phyloP scores from a whole-genome alignment of 2,113 vertebrate genomes.

The Furnarius figulus region DNA sequence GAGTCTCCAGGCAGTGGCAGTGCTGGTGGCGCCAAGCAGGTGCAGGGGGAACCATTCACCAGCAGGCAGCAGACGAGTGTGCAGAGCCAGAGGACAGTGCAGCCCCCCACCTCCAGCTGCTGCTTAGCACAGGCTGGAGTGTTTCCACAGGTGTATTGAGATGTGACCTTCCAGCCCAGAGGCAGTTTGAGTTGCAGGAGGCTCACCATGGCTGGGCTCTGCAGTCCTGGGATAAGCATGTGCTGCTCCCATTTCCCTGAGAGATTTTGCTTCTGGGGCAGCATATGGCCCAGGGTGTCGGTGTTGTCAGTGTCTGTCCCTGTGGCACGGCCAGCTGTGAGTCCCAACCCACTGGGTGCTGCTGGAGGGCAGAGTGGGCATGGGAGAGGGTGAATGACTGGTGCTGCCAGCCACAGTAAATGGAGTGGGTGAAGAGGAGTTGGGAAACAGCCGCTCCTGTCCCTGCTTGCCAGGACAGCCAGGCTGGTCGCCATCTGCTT shows the following conservation, averaged over 20 bases:
- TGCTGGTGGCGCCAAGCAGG: background rate
- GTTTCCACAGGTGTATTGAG: fast-evolving
- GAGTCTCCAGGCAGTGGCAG: background rate
- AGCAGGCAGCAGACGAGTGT: background rate
- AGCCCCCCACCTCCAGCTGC: background rate
- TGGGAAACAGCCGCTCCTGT: background rate
- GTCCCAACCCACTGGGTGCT: background rate
- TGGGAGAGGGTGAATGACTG: fast-evolving
- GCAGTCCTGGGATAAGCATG: background rate
- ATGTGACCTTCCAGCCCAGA: fast-evolving
- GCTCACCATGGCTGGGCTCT: fast-evolving
- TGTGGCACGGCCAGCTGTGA: fast-evolving
- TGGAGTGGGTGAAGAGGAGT: fast-evolving
- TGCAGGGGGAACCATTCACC: fast-evolving
- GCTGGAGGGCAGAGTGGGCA: fast-evolving
- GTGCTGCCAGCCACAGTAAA: background rate
- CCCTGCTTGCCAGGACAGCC: background rate
- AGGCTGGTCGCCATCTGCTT: slow-evolving; percentile 32
- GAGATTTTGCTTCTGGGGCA: background rate
- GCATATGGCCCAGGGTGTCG: fast-evolving
- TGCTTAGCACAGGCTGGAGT: background rate
- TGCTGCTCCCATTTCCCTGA: background rate
- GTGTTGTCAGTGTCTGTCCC: background rate
- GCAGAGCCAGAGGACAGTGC: fast-evolving
- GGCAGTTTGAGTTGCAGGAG: background rate